Conservation (phyloP, 2,888 invertebrate species). For the Leptopterna dolabrata region DNA sequence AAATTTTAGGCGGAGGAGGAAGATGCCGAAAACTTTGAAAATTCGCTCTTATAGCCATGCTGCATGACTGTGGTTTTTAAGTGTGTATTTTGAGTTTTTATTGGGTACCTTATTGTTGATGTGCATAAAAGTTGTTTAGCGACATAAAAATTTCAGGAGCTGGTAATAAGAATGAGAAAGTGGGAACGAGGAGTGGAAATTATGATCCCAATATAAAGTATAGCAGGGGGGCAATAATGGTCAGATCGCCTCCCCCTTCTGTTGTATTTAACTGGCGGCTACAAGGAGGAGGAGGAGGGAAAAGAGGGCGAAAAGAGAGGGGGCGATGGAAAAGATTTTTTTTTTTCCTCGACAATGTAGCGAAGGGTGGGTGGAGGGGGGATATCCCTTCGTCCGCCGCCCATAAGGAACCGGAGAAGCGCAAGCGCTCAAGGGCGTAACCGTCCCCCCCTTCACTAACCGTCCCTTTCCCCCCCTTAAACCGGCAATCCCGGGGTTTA, state of each 20-base stretch:
- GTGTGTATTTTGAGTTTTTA: no score
- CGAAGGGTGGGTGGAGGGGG: not conserved
- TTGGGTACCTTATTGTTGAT: no score
- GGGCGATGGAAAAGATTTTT: not conserved
- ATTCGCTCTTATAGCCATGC: no score
- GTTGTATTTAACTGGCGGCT: not conserved
- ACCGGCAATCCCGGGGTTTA: not conserved
- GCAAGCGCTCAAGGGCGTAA: not conserved
- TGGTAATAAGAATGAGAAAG: not conserved
- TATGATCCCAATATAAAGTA: not conserved
- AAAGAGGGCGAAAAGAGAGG: not conserved
- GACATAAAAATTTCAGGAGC: no score
- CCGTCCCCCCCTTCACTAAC: no score
- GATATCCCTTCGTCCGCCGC: not conserved
- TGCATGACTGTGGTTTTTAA: no score
- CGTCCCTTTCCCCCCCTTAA: no score
- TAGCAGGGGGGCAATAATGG: not conserved
- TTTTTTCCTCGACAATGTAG: not conserved
- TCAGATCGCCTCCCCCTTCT: not conserved
- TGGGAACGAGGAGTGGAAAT: not conserved
- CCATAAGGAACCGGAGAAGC: not conserved
- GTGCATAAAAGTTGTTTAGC: no score
- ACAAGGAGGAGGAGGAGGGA: no score
- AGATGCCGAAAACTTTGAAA: no score
- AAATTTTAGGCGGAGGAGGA: no score